Base-by-base conservation (phyloP, 2,113 vertebrate genomes). In the Gnathonemus longibarbis region DNA sequence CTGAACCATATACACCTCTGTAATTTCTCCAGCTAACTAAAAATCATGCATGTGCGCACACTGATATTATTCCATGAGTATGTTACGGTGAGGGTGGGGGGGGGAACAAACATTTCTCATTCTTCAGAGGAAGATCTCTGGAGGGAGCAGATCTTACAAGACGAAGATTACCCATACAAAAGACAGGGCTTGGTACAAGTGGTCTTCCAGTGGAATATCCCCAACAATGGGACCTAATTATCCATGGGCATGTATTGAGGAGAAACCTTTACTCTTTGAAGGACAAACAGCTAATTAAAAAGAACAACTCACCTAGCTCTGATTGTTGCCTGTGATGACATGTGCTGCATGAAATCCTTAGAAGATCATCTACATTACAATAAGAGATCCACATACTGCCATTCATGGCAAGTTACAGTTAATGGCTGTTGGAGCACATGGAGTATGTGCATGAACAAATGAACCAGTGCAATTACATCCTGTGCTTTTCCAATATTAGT, bases 11-110 rank as follows among this genome's bases (percentile, higher is more conserved):
- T 92, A 93, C 92, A 92, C 52, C 90, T 48, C 90, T 88, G 95
- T 95, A 95, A 96, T 96, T 96, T 96, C 95, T 95, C 95, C 94
- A 95, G 94, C 95, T 94, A 95, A 94, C 95, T 94, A 96, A 97
- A 93, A 97, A 93, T 92, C 49, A 53, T 80, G 85, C n/a, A 5
- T 87, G 87, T n/a, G 89, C 35, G 52, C 39, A 50, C 84, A 85
- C 89, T 89, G 90, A 91, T 91, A 92, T 93, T 88, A 89, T 89
- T 90, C 88, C 48, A 77, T 87, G 87, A 58, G 84, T 89, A 87
- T 90, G 91, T 90, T 87, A 88, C 11, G 58, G 39, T 24, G 83
- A 21, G 85, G 91, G 35, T 42, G 39, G 0, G 80, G 39, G 39
- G 92, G 92, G 91, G 89, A 84, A 93, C 89, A 92, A 93, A 93